Evolutionary conservation across 2,888 invertebrate genomes (phyloP).

Genomic region (Trissoscelio sp.): DNA sequence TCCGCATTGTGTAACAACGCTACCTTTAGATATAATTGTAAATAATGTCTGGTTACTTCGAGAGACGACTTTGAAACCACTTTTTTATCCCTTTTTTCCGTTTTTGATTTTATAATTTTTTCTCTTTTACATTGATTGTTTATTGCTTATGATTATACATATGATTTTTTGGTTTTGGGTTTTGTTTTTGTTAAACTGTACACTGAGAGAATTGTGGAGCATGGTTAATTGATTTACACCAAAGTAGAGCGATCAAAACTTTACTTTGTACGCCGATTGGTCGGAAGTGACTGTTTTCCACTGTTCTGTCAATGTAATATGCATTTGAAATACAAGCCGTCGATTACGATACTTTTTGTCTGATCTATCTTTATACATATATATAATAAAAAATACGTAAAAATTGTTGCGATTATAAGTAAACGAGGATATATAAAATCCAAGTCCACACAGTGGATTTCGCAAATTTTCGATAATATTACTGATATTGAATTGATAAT

Average conservation of each 20-base stretch:
- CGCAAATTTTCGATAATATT: conserved; percentile 20
- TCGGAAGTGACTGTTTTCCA: too few species aligned
- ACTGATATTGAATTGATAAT: conserved; percentile 61
- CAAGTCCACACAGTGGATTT: conserved; percentile 40
- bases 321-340: conserved; percentile 20
- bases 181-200: conserved; percentile 21
- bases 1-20: conserved; percentile 55
- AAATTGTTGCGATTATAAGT: conserved; percentile 41
- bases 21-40: conserved; percentile 61
- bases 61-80: conserved; percentile 17
- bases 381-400: conserved; percentile 15
- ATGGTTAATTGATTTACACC: too few species aligned
- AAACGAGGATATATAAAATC: too few species aligned
- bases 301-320: too few species aligned
- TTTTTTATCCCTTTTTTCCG: conserved; percentile 10
- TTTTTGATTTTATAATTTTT: conserved; percentile 8
- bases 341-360: conserved; percentile 19
- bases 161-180: conserved; percentile 63
- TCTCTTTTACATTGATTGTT: not conserved
- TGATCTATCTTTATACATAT: conserved; percentile 17
- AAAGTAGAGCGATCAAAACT: too few species aligned
- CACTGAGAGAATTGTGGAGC: too few species aligned
- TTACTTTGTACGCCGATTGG: too few species aligned
- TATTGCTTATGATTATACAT: not conserved
- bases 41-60: conserved; percentile 64